A percentile compares a stretch with the other conserved stretches of the same genome.
Evolutionary conservation across 2,113 vertebrate genomes (phyloP).

Genomic region (Indicator indicator): DNA sequence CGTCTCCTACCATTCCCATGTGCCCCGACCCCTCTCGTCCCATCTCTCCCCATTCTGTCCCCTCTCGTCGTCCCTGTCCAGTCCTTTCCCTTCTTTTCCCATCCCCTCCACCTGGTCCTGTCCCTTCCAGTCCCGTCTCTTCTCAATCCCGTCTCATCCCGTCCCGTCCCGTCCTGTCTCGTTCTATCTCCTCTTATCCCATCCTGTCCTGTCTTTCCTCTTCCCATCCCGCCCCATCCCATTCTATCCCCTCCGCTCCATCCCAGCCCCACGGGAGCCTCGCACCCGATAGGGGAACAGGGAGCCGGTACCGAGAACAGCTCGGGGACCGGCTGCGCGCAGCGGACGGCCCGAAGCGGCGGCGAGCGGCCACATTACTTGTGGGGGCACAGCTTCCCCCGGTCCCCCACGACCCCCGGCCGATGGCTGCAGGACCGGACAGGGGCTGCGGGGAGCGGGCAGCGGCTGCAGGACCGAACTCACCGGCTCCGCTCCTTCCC

Average conservation of each 20-base stretch:
- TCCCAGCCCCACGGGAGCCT: background rate
- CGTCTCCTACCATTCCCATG: too few species aligned
- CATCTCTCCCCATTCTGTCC: background rate
- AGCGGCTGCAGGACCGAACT: background rate
- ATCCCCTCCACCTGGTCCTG: background rate
- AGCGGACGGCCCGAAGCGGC: background rate
- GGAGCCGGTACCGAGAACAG: background rate
- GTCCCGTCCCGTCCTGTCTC: too few species aligned
- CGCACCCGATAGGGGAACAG: background rate
- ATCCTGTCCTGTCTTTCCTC: background rate
- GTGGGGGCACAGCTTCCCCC: background rate
- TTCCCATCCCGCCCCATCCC: background rate
- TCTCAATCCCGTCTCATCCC: background rate
- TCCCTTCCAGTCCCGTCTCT: background rate
- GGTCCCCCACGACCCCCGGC: too few species aligned
- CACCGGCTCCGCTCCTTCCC: background rate
- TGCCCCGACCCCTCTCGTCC: background rate
- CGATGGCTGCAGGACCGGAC: background rate
- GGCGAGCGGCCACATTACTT: background rate
- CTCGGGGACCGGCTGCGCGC: background rate
- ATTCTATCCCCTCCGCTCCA: background rate
- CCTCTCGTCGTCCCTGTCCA: too few species aligned
- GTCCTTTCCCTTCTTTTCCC: background rate
- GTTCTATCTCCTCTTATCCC: background rate
- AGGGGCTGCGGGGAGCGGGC: too few species aligned